Conservation (phyloP, 2,888 invertebrate species). For the Acleris cristana region DNA sequence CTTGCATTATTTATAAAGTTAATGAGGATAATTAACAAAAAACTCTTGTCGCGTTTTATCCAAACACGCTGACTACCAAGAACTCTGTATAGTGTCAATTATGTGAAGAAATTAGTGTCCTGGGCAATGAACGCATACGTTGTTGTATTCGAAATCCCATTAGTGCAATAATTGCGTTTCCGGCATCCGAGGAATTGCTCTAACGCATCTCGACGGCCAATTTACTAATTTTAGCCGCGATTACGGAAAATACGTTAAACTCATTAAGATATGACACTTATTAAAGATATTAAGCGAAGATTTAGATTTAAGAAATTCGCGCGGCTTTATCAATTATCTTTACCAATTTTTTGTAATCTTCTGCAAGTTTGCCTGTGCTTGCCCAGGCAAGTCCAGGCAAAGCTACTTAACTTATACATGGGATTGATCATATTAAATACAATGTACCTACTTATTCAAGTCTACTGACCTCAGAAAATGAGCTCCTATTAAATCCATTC, state of each 20-base stretch:
- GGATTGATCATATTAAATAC: too few species aligned
- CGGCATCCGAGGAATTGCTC: conserved; percentile 12
- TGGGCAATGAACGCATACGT: not conserved
- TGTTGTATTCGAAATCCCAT: conserved; percentile 18
- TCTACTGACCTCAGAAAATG: conserved; percentile 6
- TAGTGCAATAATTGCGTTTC: conserved; percentile 13
- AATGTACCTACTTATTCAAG: not conserved
- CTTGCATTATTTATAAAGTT: too few species aligned
- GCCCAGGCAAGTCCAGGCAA: too few species aligned
- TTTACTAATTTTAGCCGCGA: conserved; percentile 20
- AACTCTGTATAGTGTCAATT: too few species aligned
- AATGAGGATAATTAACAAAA: too few species aligned
- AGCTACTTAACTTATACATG: too few species aligned
- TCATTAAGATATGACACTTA: conserved; percentile 1
- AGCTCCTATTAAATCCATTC: conserved; percentile 22
- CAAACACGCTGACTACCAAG: too few species aligned
- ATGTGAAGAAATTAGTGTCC: too few species aligned
- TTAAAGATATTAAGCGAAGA: too few species aligned
- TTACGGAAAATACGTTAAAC: conserved; percentile 17
- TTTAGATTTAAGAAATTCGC: conserved; percentile 16
- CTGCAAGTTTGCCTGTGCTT: too few species aligned
- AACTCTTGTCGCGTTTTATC: too few species aligned
- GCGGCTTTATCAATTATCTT: not conserved
- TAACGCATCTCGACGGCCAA: conserved; percentile 10
- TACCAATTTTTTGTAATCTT: not conserved